Conservation (phyloP, 2,797 vertebrate species). For the Anableps anableps region DNA sequence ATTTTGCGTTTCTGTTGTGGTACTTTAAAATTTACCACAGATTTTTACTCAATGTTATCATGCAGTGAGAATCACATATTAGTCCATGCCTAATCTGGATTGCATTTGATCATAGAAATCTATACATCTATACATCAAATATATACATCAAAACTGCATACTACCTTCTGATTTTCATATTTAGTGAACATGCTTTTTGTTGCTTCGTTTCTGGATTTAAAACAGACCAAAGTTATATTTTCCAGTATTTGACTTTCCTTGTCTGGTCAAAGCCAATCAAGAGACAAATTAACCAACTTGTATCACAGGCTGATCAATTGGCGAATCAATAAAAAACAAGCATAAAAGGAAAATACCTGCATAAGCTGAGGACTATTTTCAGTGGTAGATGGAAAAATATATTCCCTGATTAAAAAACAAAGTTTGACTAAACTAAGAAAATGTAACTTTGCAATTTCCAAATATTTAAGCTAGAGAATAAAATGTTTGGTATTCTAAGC, state of each 20-base stretch:
- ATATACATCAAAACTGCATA: too few relatives aligned
- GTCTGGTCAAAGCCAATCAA: not conserved
- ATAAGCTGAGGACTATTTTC: not conserved
- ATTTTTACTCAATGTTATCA: not conserved
- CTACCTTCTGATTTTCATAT: not conserved
- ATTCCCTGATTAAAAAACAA: not conserved
- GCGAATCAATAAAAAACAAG: not conserved
- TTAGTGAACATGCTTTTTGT: not conserved
- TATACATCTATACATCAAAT: too few relatives aligned
- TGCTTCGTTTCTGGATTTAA: not conserved
- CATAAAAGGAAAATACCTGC: slow-evolving; percentile 5
- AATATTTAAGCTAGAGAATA: slow-evolving; percentile 26
- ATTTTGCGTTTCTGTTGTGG: too few relatives aligned
- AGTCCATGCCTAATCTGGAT: not conserved
- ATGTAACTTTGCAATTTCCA: not conserved
- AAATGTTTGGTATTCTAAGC: slow-evolving; percentile 53
- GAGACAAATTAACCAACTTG: not conserved
- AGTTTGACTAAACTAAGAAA: not conserved
- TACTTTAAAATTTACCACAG: not conserved
- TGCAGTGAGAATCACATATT: not conserved
- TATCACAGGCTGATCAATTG: not conserved
- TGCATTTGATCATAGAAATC: not conserved
- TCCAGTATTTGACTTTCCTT: not conserved
- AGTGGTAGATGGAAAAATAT: not conserved
- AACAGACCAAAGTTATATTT: too few relatives aligned